Conservation (phyloP, 2,888 invertebrate genomes). For the Phrixothrix hirtus region DNA sequence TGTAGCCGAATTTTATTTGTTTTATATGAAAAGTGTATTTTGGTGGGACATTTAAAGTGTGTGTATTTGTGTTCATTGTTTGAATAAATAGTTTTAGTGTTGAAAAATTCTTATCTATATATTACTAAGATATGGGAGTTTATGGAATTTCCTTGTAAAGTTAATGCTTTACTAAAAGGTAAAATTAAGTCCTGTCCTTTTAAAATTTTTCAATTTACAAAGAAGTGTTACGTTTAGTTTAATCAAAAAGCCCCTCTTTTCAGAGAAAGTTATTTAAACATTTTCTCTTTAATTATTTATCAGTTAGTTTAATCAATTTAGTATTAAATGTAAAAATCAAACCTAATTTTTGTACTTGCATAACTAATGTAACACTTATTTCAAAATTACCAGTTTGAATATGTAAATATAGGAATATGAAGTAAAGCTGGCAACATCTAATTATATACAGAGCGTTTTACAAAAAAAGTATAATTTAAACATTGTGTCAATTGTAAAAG, state of each 20-base stretch:
- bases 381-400: not conserved
- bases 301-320: not conserved
- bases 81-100: not conserved
- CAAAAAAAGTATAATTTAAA: no score
- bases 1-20: conserved; percentile 1
- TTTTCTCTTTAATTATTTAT: not conserved
- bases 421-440: no score
- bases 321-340: no score
- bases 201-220: not conserved
- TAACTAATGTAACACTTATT: not conserved
- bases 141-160: not conserved
- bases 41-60: conserved; percentile 10
- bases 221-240: not conserved
- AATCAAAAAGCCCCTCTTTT: not conserved
- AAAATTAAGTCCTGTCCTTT: not conserved
- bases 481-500: no score
- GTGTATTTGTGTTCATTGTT: not conserved
- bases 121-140: not conserved
- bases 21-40: conserved; percentile 7
- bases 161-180: not conserved
- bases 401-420: no score
- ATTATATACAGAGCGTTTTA: not conserved
- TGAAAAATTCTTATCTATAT: not conserved
- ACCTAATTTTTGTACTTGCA: not conserved
- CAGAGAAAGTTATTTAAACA: not conserved